Base-by-base conservation (phyloP, 1,140 invertebrate species). In the Batillaria attramentaria region DNA sequence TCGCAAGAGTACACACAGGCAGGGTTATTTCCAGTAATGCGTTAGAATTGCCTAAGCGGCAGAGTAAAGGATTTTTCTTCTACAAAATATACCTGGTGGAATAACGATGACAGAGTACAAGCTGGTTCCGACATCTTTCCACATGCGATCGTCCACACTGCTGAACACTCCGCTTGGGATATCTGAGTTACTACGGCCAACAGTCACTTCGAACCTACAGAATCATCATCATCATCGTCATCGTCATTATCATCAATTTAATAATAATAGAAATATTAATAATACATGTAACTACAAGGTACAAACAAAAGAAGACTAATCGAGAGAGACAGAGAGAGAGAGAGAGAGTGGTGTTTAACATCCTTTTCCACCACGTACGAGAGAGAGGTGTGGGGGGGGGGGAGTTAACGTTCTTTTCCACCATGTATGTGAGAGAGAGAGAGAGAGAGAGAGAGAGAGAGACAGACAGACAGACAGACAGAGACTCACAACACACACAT, bases 41-140 rank as follows among this genome's bases (percentile, higher is more conserved):
- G n/a, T n/a, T n/a, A n/a, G n/a, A n/a, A n/a, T n/a, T n/a, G n/a
- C n/a, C n/a, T n/a, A n/a, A n/a, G n/a, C n/a, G n/a, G n/a, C n/a
- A n/a, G n/a, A n/a, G n/a, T n/a, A n/a, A n/a, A n/a, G n/a, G n/a
- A n/a, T n/a, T n/a, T n/a, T n/a, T n/a, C n/a, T n/a, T n/a, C n/a
- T n/a, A n/a, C n/a, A n/a, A n/a, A n/a, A n/a, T n/a, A n/a, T n/a
- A 79, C 78, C 72, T 74, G 39, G 2, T 65, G 70, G 78, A 33
- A 74, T 37, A 18, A 62, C 16, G 28, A 79, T 10, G 57, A 79
- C n/a, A 46, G 72, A 72, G 28, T 31, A 66, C 10, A 62, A 68
- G 20, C 41, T 41, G 33, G 35, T 28, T 41, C 78, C 78, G 18
- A 68, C 78, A 65, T 79, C 70, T 31, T n/a, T 65, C 78, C 78